phyloP scores from a whole-genome alignment of 1,140 invertebrate genomes.

The Drosophila nigrodunni region DNA sequence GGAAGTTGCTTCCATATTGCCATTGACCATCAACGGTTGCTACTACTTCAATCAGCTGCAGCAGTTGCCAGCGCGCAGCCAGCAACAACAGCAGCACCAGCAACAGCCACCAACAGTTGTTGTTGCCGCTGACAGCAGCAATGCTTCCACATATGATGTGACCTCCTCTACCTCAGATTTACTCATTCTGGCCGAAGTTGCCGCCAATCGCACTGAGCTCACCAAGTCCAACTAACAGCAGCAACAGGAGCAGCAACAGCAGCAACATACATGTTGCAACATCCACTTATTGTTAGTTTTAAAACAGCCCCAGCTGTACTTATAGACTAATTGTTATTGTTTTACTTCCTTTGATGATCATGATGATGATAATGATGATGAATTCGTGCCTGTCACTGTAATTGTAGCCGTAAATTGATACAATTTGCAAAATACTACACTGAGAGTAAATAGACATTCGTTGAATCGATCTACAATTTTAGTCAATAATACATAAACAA shows the following conservation, averaged over 20 bases:
- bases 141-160: constrained; percentile 54
- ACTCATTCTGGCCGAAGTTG: constrained; percentile 83
- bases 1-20: constrained; percentile 76
- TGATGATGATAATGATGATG: constrained; percentile 26
- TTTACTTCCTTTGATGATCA: constrained; percentile 36
- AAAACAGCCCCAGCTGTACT: constrained; percentile 27
- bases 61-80: constrained; percentile 21
- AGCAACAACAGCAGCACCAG: constrained; percentile 13
- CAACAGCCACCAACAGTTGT: background rate
- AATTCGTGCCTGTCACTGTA: constrained; percentile 34
- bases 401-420: constrained; percentile 20
- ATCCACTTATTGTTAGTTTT: constrained; percentile 16
- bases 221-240: constrained; percentile 65
- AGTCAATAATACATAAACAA: constrained; percentile 64
- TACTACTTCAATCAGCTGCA: constrained; percentile 68
- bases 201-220: constrained; percentile 83
- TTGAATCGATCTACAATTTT: constrained; percentile 81
- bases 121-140: constrained; percentile 18
- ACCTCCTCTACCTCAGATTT: constrained; percentile 83
- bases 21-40: constrained; percentile 76
- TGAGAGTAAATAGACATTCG: constrained; percentile 73
- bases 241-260: constrained; percentile 8
- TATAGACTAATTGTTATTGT: constrained; percentile 52
- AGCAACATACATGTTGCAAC: constrained; percentile 26
- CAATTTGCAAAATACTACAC: constrained; percentile 14